These are phyloP conservation scores for Elymnias hypermnestra DNA, from an alignment of 1,140 invertebrate genomes.

Conservation along the genomic window DNA sequence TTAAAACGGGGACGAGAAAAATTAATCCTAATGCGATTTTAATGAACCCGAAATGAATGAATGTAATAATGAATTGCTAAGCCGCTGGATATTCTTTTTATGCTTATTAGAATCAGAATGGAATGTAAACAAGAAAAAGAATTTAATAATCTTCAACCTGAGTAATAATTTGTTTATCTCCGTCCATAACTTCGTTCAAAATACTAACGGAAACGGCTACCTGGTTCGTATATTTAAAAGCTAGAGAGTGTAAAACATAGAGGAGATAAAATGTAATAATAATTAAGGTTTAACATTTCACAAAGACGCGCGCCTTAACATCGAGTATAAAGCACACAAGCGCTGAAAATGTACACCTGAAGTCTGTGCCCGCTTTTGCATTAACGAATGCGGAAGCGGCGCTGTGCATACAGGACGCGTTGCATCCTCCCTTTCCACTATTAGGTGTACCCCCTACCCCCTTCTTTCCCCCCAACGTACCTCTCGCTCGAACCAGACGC, in stretches of 20 bases:
- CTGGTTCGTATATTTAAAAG: constrained; percentile 6
- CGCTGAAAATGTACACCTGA: constrained; percentile 75
- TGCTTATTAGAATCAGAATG: constrained; percentile 29
- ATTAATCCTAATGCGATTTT: constrained; percentile 76
- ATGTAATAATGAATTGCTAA: constrained; percentile 71
- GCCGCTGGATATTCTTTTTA: constrained; percentile 51
- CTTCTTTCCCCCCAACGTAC: constrained; percentile 27
- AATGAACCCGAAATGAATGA: constrained; percentile 72
- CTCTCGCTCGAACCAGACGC: constrained; percentile 59
- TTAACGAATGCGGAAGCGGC: constrained; percentile 75
- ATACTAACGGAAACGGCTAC: constrained; percentile 1
- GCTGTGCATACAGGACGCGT: constrained; percentile 71
- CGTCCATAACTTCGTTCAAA: neutral
- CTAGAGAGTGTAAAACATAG: constrained; percentile 26
- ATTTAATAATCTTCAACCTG: constrained; percentile 7
- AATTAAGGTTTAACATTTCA: constrained; percentile 63
- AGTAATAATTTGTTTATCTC: neutral
- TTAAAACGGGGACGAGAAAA: constrained; percentile 73
- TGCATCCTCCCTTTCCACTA: constrained; percentile 46
- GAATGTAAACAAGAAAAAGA: constrained; percentile 27
- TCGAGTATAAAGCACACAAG: constrained; percentile 69
- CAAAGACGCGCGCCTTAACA: constrained; percentile 67
- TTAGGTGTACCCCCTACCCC: constrained; percentile 29
- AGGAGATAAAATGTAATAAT: constrained; percentile 66
- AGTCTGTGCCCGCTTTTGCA: constrained; percentile 72